Conservation (phyloP, 2,888 invertebrate genomes). For the Leptinotarsa haldemani region DNA sequence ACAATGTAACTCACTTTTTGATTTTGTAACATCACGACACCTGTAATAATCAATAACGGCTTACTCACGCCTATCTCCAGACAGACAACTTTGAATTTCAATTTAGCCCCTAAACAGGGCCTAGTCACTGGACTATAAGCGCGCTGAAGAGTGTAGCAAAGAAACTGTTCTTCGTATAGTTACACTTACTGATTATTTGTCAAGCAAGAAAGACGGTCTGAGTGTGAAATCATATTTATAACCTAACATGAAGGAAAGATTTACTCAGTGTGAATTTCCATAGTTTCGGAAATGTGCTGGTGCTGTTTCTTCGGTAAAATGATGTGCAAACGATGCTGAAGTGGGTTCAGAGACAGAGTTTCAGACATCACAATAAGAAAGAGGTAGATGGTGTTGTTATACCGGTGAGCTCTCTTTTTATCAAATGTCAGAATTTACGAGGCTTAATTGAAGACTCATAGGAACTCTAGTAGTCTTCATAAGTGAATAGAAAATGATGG, state of each 20-base stretch:
- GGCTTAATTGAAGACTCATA: too few species aligned
- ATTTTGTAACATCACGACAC: too few species aligned
- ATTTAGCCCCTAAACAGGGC: background rate
- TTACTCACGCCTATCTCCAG: too few species aligned
- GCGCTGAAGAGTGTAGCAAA: conserved; percentile 35
- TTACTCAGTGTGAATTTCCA: conserved; percentile 33
- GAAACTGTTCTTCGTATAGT: conserved; percentile 49
- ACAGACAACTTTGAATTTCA: background rate
- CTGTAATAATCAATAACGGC: too few species aligned
- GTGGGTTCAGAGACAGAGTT: conserved; percentile 62
- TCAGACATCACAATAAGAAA: conserved; percentile 46
- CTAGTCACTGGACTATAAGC: conserved; percentile 26
- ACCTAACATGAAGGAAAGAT: conserved; percentile 31
- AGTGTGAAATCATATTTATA: conserved; percentile 25
- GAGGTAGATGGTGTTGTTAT: conserved; percentile 48
- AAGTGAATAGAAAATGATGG: too few species aligned
- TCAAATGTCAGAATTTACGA: background rate
- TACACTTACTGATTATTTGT: conserved; percentile 51
- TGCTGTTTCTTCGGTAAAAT: conserved; percentile 19
- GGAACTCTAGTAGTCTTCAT: too few species aligned
- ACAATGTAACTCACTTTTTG: too few species aligned
- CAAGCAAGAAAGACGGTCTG: conserved; percentile 43
- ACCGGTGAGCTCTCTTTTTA: conserved; percentile 47
- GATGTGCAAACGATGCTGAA: conserved; percentile 58
- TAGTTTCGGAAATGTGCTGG: conserved; percentile 6